Percentiles rank a stretch among this genome's conserved stretches.
Evolutionary conservation across 2,113 vertebrate species (phyloP).

Genomic region (Cheilinus undulatus): DNA sequence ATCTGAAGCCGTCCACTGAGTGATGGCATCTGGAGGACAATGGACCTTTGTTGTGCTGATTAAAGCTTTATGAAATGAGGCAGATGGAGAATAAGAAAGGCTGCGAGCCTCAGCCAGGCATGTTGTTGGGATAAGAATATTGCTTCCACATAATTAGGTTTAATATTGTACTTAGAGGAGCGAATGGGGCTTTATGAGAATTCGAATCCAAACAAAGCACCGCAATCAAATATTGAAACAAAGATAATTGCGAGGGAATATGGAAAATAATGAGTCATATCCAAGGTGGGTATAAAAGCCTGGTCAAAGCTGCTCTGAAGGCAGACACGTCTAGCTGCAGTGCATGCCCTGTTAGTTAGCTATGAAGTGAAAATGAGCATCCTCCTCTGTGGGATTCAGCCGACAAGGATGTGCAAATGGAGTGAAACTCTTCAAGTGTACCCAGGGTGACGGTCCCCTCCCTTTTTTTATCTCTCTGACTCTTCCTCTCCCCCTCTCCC

Average conservation of each 20-base stretch:
- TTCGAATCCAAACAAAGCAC: conserved; percentile 27
- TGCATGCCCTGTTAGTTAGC: conserved; percentile 64
- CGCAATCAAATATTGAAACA: conserved; percentile 16
- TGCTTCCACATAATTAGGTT: conserved; percentile 48
- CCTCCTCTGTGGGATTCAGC: conserved; percentile 51
- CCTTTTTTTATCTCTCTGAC: conserved; percentile 4
- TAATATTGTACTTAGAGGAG: conserved; percentile 34
- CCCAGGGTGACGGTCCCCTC: conserved; percentile 51
- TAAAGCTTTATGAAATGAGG: conserved; percentile 39
- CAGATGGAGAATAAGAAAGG: conserved; percentile 21
- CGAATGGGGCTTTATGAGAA: conserved; percentile 19
- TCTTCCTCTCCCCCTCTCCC: conserved; percentile 16
- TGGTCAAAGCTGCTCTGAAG: conserved; percentile 8
- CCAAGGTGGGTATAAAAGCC: neutral
- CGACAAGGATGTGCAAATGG: conserved; percentile 74
- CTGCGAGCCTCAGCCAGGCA: conserved; percentile 27
- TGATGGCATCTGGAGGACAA: conserved; percentile 34
- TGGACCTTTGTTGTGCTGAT: conserved; percentile 44
- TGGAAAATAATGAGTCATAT: conserved; percentile 6
- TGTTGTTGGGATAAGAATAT: conserved; percentile 41
- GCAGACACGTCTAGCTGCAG: conserved; percentile 32
- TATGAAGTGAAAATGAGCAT: conserved; percentile 66
- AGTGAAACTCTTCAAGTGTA: conserved; percentile 63
- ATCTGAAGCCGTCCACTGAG: conserved; percentile 6
- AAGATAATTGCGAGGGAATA: conserved; percentile 7